Percentiles rank a stretch among this genome's conserved stretches.
phyloP scores from a whole-genome alignment of 2,113 vertebrate genomes.

The Capreolus pygargus region DNA sequence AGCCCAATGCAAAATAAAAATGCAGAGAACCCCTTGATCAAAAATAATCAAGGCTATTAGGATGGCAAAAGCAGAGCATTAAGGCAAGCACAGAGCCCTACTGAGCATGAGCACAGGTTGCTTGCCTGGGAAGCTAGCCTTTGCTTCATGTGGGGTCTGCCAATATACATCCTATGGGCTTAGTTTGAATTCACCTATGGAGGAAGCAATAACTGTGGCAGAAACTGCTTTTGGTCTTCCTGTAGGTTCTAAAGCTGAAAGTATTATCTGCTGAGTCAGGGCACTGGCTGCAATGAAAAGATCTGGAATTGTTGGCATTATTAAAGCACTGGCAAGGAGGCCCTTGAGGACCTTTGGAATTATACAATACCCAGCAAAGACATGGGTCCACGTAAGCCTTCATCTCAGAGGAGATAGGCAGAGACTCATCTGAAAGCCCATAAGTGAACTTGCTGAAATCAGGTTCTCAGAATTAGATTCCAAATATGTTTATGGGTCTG shows the following conservation, averaged over 20 bases:
- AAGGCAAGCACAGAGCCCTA: not conserved
- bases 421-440: not conserved
- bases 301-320: too few species aligned
- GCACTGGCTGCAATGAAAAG: not conserved
- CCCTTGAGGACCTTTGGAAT: not conserved
- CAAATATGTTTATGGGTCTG: not conserved
- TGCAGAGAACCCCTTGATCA: not conserved
- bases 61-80: not conserved
- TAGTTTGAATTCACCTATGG: not conserved
- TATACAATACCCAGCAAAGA: not conserved
- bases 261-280: not conserved
- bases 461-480: not conserved
- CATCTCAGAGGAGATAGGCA: not conserved
- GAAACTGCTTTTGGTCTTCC: not conserved
- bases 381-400: not conserved
- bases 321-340: not conserved
- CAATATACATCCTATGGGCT: not conserved
- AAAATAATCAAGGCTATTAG: not conserved
- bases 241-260: not conserved
- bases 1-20: not conserved
- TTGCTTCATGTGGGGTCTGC: not conserved
- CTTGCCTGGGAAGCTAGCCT: not conserved
- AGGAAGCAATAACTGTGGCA: not conserved
- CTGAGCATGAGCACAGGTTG: not conserved
- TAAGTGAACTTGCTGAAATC: not conserved